phyloP scores from a whole-genome alignment of 2,888 invertebrate species.

The Pheosia gnoma region DNA sequence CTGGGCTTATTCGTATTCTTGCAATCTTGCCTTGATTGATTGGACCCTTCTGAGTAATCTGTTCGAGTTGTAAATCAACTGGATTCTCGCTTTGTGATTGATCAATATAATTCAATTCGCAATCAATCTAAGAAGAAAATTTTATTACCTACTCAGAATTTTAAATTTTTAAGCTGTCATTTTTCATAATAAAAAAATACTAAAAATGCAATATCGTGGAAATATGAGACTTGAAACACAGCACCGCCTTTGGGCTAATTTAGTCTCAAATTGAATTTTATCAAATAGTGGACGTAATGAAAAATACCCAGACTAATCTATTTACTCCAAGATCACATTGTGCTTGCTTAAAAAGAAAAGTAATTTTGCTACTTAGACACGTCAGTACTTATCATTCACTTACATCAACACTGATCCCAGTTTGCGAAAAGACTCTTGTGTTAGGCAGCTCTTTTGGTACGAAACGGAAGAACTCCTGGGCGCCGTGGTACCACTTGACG shows the following conservation, averaged over 20 bases:
- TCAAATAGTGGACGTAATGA: neutral
- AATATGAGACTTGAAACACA: neutral
- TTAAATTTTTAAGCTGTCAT: neutral
- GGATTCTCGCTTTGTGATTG: conserved; percentile 33
- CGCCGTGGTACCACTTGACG: conserved; percentile 92
- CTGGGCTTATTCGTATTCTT: conserved; percentile 20
- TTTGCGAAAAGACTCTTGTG: conserved; percentile 88
- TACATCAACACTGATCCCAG: conserved; percentile 88
- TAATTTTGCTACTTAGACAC: too few relatives aligned
- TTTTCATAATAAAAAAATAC: neutral
- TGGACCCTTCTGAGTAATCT: conserved; percentile 25
- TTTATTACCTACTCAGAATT: neutral
- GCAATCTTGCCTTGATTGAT: conserved; percentile 27
- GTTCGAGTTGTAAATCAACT: conserved; percentile 35
- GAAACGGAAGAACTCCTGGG: conserved; percentile 90
- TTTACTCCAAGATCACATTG: neutral
- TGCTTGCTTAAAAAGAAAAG: neutral
- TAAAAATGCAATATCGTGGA: neutral
- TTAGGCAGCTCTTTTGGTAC: conserved; percentile 92
- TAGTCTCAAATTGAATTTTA: neutral
- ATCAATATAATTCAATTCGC: conserved; percentile 38
- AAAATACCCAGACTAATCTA: neutral
- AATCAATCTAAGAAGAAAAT: conserved; percentile 12
- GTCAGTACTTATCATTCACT: conserved; percentile 66
- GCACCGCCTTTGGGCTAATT: neutral